A percentile compares a stretch with the other conserved stretches of the same genome.
Evolutionary conservation across 1,140 invertebrate species (phyloP).

Genomic region (Aporrectodea caliginosa): DNA sequence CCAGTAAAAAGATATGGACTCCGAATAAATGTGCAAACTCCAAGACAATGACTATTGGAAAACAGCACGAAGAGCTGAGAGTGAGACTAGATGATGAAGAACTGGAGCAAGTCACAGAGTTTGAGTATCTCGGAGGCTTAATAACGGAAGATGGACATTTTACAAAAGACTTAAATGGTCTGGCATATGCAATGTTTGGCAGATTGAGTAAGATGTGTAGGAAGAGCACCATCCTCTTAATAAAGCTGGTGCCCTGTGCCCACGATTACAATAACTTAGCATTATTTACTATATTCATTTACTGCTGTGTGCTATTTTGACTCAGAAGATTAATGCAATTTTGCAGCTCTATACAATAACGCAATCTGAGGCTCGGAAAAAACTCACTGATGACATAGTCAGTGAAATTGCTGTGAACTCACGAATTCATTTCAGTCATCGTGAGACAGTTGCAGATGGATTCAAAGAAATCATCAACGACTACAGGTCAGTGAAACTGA

Average conservation of each 20-base stretch:
- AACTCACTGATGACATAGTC: neutral
- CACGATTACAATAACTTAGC: neutral
- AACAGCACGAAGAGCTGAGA: too few relatives aligned
- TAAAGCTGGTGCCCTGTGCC: neutral
- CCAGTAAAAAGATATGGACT: too few relatives aligned
- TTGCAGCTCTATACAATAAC: neutral
- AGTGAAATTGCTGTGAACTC: neutral
- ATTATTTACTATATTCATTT: too few relatives aligned
- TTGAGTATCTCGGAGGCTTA: too few relatives aligned
- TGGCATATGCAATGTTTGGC: too few relatives aligned
- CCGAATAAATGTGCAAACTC: too few relatives aligned
- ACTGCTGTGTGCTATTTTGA: too few relatives aligned
- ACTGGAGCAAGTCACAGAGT: too few relatives aligned
- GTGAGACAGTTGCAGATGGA: neutral
- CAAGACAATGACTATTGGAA: too few relatives aligned
- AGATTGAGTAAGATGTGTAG: neutral
- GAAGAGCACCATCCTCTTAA: neutral
- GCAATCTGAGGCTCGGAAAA: neutral
- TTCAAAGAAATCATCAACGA: neutral
- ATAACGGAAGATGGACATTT: too few relatives aligned
- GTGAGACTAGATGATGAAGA: too few relatives aligned
- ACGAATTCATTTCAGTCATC: neutral
- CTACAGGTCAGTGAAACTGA: conserved; percentile 6
- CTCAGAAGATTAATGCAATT: neutral
- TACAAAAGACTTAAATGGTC: too few relatives aligned